A percentile compares a stretch with the other conserved stretches of the same genome.
phyloP scores from a whole-genome alignment of 2,797 vertebrate species.

The Helarctos malayanus region DNA sequence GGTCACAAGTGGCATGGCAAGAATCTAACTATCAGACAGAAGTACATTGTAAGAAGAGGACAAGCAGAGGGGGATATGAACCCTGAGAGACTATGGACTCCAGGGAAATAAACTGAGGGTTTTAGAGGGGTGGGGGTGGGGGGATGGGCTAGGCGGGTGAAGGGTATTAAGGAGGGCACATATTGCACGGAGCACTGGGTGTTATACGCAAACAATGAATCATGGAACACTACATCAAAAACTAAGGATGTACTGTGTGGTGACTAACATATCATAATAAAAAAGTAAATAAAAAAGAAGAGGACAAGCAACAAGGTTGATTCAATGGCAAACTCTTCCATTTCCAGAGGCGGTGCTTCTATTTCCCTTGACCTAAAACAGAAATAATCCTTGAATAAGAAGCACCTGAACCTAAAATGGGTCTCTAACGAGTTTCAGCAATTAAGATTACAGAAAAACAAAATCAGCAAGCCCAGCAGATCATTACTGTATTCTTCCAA shows the following conservation, averaged over 20 bases:
- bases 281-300: background rate
- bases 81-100: too few species aligned
- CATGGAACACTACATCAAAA: too few species aligned
- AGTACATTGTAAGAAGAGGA: background rate
- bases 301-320: background rate
- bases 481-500: constrained; percentile 22
- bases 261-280: too few species aligned
- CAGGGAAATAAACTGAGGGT: too few species aligned
- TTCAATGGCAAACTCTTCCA: background rate
- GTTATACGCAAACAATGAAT: too few species aligned
- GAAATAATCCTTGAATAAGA: constrained; percentile 15
- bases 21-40: background rate
- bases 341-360: background rate
- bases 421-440: constrained; percentile 42
- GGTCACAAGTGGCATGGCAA: constrained; percentile 17
- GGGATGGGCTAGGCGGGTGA: too few species aligned
- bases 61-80: background rate
- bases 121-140: too few species aligned
- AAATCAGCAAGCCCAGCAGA: background rate
- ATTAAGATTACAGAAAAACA: constrained; percentile 46
- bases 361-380: constrained; percentile 14
- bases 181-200: too few species aligned
- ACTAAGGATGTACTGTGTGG: too few species aligned
- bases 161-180: too few species aligned
- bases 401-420: background rate